phyloP scores from a whole-genome alignment of 2,113 vertebrate species.

The Choloepus hoffmanni region DNA sequence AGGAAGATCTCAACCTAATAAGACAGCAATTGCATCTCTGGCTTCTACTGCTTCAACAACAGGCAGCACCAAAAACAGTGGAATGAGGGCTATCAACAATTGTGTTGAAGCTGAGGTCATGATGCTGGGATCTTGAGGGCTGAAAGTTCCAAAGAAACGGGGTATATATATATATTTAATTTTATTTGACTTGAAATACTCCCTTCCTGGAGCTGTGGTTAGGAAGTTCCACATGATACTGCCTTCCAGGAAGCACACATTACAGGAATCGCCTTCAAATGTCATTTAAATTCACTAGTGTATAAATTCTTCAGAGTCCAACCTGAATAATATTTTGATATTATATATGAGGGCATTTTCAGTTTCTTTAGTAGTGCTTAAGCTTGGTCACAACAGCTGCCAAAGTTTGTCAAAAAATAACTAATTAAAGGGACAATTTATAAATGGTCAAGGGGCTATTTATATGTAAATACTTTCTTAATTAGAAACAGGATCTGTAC shows the following conservation, averaged over 20 bases:
- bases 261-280: not conserved
- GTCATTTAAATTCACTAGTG: not conserved
- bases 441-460: not conserved
- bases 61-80: slow-evolving; percentile 84
- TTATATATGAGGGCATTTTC: not conserved
- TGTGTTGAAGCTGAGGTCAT: slow-evolving; percentile 84
- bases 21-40: slow-evolving; percentile 90
- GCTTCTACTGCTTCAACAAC: slow-evolving; percentile 89
- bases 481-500: not conserved
- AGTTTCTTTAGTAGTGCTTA: not conserved
- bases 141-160: not conserved
- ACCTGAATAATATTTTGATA: not conserved
- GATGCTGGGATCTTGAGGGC: slow-evolving; percentile 67
- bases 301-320: too few species aligned
- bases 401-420: not conserved
- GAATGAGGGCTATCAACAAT: slow-evolving; percentile 68
- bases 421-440: not conserved
- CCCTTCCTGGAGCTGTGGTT: not conserved
- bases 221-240: not conserved
- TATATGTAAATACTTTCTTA: not conserved
- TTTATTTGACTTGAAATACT: too few species aligned
- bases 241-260: slow-evolving; percentile 40
- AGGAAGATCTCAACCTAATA: slow-evolving; percentile 81
- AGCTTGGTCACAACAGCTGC: not conserved
- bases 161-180: not conserved